Percentiles rank a stretch among this genome's conserved stretches.
Conservation (phyloP, 1,140 invertebrate species). For the Vollenhovia emeryi region DNA sequence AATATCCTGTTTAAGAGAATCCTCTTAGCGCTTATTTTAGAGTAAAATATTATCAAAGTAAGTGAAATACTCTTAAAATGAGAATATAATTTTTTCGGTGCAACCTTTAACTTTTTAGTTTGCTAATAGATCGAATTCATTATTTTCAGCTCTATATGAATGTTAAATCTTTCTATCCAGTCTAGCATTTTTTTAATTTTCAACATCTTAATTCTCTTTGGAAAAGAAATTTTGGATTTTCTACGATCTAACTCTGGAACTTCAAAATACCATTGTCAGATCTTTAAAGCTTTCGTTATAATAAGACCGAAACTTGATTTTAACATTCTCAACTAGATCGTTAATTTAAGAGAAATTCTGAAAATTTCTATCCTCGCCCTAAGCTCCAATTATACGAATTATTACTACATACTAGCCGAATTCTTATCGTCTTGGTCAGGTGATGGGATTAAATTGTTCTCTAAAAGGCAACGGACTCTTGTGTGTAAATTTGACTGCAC, state of each 20-base stretch:
- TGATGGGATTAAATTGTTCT: too few species aligned
- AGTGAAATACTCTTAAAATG: too few species aligned
- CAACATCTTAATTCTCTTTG: neutral
- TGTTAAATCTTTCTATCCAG: neutral
- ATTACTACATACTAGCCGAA: neutral
- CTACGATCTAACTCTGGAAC: neutral
- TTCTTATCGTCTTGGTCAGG: neutral
- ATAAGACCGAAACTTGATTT: neutral
- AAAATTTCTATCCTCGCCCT: neutral
- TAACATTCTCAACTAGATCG: neutral
- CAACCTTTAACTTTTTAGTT: too few species aligned
- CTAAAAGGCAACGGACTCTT: neutral
- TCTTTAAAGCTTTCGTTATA: neutral
- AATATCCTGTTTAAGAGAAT: too few species aligned
- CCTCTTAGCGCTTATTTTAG: too few species aligned
- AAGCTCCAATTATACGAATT: constrained; percentile 1
- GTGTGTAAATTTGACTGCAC: neutral
- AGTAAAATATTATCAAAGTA: too few species aligned
- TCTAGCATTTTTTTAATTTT: neutral
- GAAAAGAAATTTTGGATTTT: neutral
- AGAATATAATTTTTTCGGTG: too few species aligned
- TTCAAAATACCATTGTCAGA: neutral
- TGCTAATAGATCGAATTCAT: too few species aligned
- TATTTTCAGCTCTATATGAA: neutral
- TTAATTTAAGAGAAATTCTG: neutral